A percentile compares a stretch with the other conserved stretches of the same genome.
Conservation (phyloP, 2,797 vertebrate genomes). For the Artibeus jamaicensis region DNA sequence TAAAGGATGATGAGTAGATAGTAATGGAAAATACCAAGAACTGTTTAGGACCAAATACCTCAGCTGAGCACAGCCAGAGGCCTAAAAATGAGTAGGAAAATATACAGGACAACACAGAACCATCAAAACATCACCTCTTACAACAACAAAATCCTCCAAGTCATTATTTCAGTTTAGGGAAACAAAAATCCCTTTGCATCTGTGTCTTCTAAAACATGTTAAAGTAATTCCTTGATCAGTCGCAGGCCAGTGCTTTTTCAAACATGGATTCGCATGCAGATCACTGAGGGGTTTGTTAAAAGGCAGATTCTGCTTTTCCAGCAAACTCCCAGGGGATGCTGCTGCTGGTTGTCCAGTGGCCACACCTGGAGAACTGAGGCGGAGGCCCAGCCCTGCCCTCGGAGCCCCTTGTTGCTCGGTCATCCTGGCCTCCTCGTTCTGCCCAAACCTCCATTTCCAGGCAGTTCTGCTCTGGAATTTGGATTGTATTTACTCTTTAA, state of each 20-base stretch:
- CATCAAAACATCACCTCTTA: background rate
- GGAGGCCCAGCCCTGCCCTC: background rate
- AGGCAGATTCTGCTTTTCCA: background rate
- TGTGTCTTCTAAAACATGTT: background rate
- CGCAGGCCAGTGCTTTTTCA: background rate
- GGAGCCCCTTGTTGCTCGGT: background rate
- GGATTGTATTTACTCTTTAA: background rate
- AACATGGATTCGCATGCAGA: background rate
- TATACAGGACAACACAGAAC: background rate
- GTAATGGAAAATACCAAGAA: background rate
- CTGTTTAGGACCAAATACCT: background rate
- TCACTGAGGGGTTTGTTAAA: background rate
- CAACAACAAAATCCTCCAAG: background rate
- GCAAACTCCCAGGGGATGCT: accelerated
- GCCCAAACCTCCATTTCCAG: background rate
- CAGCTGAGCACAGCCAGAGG: background rate
- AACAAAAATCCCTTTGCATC: background rate
- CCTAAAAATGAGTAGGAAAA: background rate
- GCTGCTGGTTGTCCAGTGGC: background rate
- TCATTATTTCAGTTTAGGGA: background rate
- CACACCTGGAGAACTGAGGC: background rate
- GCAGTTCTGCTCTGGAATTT: background rate
- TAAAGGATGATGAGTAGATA: background rate
- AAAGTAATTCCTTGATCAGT: background rate
- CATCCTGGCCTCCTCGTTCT: background rate